Evolutionary conservation across 2,113 vertebrate genomes (phyloP).

Genomic region (Hucho hucho): DNA sequence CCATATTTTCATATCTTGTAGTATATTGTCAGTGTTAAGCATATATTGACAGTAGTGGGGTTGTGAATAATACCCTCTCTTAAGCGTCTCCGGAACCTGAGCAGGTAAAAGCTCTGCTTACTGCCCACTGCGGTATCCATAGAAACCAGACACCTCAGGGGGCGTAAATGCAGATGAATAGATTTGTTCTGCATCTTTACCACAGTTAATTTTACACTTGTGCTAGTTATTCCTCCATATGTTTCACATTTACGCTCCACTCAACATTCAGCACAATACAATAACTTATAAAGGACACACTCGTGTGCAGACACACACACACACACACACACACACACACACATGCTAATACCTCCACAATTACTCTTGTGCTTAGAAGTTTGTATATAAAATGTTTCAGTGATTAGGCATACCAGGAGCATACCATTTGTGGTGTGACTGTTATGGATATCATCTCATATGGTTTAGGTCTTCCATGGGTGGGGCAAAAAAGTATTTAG

Average conservation of each 20-base stretch:
- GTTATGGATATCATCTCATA: constrained; percentile 23
- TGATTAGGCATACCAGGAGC: not conserved
- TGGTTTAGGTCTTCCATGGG: not conserved
- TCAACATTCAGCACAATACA: constrained; percentile 13
- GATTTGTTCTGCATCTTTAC: constrained; percentile 45
- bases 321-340: constrained; percentile 9
- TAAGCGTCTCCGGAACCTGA: constrained; percentile 26
- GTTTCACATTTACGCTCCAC: constrained; percentile 15
- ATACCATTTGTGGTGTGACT: constrained; percentile 14
- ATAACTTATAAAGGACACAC: not conserved
- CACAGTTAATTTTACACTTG: constrained; percentile 33
- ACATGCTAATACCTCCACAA: not conserved
- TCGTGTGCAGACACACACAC: not conserved
- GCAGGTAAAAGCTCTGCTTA: constrained; percentile 35
- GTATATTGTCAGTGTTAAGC: not conserved
- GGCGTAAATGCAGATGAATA: constrained; percentile 12
- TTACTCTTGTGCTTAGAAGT: not conserved
- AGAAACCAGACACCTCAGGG: constrained; percentile 45
- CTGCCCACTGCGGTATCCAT: constrained; percentile 58
- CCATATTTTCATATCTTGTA: not conserved
- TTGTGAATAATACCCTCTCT: not conserved
- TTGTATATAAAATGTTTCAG: not conserved
- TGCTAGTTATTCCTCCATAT: constrained; percentile 21
- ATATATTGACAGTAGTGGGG: not conserved
- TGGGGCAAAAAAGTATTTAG: too few relatives aligned